These are phyloP conservation scores for Clavelina lepadiformis DNA, from an alignment of 23 tunicate species.

Conservation along the genomic window DNA sequence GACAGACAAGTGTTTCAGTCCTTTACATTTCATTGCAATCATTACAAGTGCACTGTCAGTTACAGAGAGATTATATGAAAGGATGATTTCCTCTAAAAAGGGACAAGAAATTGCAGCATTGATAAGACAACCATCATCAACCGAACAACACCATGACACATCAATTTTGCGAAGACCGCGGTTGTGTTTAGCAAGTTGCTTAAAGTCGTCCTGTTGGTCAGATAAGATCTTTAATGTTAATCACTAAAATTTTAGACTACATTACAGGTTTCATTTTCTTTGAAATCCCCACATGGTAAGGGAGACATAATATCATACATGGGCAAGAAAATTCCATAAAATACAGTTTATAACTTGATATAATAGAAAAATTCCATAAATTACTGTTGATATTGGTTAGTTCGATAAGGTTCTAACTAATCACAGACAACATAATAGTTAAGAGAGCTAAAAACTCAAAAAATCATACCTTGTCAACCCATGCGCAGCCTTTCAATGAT, in stretches of 20 bases:
- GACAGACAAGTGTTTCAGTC: constrained; percentile 7
- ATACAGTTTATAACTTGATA: too few relatives aligned
- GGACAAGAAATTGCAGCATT: constrained; percentile 7
- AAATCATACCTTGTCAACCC: constrained; percentile 44
- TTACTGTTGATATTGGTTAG: too few relatives aligned
- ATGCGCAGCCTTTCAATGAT: constrained; percentile 26
- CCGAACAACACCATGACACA: constrained; percentile 27
- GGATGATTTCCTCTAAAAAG: not conserved
- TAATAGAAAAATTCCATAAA: too few relatives aligned
- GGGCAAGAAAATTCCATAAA: too few relatives aligned
- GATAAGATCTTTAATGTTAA: too few relatives aligned
- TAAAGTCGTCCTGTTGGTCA: constrained; percentile 29
- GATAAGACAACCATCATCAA: constrained; percentile 22
- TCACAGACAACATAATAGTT: too few relatives aligned
- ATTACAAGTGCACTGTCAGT: constrained; percentile 12
- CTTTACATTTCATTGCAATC: constrained; percentile 14
- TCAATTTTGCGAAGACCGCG: not conserved
- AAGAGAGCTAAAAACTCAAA: too few relatives aligned
- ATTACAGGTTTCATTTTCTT: too few relatives aligned
- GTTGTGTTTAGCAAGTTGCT: constrained; percentile 19
- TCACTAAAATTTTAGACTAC: too few relatives aligned
- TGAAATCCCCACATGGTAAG: too few relatives aligned
- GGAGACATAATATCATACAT: too few relatives aligned
- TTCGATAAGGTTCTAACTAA: too few relatives aligned
- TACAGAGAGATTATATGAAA: constrained; percentile 22